Evolutionary conservation across 2,888 invertebrate species (phyloP), one percentile per base, ranked within the genome.

Genomic region (Cremastobaeus sp.): DNA sequence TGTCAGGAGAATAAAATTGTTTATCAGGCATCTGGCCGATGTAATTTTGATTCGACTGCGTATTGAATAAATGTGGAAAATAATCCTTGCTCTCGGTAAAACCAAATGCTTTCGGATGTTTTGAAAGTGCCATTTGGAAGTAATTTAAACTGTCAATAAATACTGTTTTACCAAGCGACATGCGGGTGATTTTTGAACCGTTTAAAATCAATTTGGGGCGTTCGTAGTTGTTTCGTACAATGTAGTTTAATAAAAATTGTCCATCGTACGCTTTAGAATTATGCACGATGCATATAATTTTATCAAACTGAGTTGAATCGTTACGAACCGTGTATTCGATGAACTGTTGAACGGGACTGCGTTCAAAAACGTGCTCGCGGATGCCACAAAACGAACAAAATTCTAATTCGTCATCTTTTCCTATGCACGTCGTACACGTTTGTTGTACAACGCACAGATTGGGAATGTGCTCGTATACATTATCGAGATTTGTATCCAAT

Each of bases 41-140:
- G 43, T 79, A 78, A 11, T 47, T 55, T 25, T 74, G 20, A 54
- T 79, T 78, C 34, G 68, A 72, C 2, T 39, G 6, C 5, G 37
- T 76, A 60, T 81, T 79, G 34, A 79, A 79, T 0, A 76, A 45
- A 64, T 80, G 76, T 2, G 76, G 78, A 48, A 80, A 80, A 11
- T 55, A 64, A 1, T 71, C 77, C 35, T 79, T 77, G 2, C 1
- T n/a, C 2, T 37, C 60, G 1, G 43, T 4, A 3, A 83, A 55
- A 30, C 74, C 80, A 55, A 84, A 80, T 3, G 80, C 77, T 74
- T 81, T 79, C 3, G 81, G 79, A 8, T 83, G 30, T 11, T 43
- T 54, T 1, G 74, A 21, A 4, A 82, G 60, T n/a, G 77, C 48
- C 80, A 81, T 81, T 5, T 78, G 81, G 21, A 83, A 78, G 64